Conservation (phyloP, 2,888 invertebrate genomes). For the Aleiodes leptofemur region DNA sequence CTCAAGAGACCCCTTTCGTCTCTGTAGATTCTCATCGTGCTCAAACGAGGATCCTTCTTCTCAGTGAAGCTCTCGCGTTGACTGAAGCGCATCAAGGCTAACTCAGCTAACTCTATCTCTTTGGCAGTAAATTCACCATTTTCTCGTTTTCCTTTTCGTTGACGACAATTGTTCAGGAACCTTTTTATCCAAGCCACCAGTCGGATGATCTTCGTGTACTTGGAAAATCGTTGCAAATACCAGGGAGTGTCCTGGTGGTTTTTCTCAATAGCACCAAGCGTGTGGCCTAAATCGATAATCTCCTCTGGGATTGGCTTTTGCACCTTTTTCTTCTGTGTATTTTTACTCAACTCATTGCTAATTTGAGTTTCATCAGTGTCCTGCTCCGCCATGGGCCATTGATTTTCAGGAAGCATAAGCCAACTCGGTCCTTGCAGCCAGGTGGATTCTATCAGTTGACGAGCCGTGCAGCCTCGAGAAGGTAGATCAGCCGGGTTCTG, state of each 20-base stretch:
- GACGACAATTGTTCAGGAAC: slow-evolving; percentile 12
- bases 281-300: neutral
- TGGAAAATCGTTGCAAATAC: neutral
- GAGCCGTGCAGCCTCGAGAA: slow-evolving; percentile 12
- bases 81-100: neutral
- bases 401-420: neutral
- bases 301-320: neutral
- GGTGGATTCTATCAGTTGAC: neutral
- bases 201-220: neutral
- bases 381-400: neutral
- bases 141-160: neutral
- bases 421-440: neutral
- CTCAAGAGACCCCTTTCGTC: slow-evolving; percentile 42
- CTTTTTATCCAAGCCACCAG: neutral
- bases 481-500: slow-evolving; percentile 9
- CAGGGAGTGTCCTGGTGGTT: neutral
- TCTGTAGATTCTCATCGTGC: neutral
- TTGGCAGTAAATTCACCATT: neutral
- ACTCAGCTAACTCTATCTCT: slow-evolving; percentile 17
- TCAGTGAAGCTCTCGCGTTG: slow-evolving; percentile 2
- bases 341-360: too few species aligned
- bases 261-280: neutral
- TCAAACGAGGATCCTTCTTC: neutral
- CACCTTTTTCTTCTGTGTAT: too few species aligned
- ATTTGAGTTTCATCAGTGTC: neutral